Conservation (phyloP, 2,113 vertebrate genomes). For the Hypomesus transpacificus region DNA sequence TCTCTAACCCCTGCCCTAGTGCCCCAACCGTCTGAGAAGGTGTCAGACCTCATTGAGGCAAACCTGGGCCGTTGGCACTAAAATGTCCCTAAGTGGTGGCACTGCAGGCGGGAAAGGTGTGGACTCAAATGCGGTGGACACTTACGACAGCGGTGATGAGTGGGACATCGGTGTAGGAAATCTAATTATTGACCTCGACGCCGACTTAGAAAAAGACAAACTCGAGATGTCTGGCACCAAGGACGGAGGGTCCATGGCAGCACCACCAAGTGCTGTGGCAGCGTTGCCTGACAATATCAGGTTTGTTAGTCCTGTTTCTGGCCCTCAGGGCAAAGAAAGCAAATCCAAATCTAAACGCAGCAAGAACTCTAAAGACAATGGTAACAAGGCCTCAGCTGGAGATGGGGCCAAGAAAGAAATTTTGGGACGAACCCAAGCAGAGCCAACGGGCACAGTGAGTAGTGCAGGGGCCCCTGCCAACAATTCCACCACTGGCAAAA, state of each 20-base stretch:
- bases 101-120: slow-evolving; percentile 99
- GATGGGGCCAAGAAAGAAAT: slow-evolving; percentile 91
- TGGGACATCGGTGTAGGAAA: slow-evolving; percentile 99
- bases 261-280: slow-evolving; percentile 88
- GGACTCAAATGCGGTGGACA: slow-evolving; percentile 99
- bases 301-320: slow-evolving; percentile 94
- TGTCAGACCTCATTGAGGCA: slow-evolving; percentile 74
- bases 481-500: slow-evolving; percentile 77
- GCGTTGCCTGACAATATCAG: slow-evolving; percentile 97
- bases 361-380: slow-evolving; percentile 96
- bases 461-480: slow-evolving; percentile 66
- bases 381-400: slow-evolving; percentile 83
- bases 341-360: slow-evolving; percentile 99
- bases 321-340: slow-evolving; percentile 95
- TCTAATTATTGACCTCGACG: slow-evolving; percentile 99
- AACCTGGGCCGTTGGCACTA: slow-evolving; percentile 94
- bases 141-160: slow-evolving; percentile 99
- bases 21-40: slow-evolving; percentile 73
- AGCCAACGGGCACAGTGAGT: slow-evolving; percentile 73
- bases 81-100: slow-evolving; percentile 99
- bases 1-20: slow-evolving; percentile 64
- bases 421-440: slow-evolving; percentile 83
- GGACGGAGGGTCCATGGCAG: slow-evolving; percentile 86
- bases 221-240: slow-evolving; percentile 99
- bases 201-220: slow-evolving; percentile 99